Conservation (phyloP, 2,113 vertebrate genomes). For the Pedetes capensis region DNA sequence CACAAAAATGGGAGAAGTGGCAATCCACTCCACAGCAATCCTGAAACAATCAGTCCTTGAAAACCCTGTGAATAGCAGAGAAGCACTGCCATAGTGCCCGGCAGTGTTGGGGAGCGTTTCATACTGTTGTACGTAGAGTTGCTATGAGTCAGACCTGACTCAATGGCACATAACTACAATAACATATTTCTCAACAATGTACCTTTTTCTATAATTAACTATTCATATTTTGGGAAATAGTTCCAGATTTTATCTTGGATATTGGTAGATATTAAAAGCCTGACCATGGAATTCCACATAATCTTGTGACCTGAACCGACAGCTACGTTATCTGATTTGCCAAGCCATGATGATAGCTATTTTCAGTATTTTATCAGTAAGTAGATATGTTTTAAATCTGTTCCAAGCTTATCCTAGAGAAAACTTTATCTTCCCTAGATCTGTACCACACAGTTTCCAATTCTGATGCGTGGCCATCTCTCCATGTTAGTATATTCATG, state of each 20-base stretch:
- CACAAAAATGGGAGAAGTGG: too few species aligned
- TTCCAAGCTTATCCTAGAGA: neutral
- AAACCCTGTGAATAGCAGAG: too few species aligned
- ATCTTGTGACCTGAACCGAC: neutral
- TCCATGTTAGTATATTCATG: too few species aligned
- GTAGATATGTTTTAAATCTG: neutral
- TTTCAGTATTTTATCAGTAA: neutral
- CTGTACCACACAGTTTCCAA: neutral
- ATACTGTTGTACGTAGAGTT: too few species aligned
- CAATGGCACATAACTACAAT: too few species aligned
- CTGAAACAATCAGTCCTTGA: too few species aligned
- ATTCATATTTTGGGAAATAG: neutral
- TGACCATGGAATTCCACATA: neutral
- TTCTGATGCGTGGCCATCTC: neutral
- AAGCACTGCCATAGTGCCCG: too few species aligned
- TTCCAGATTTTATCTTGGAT: neutral
- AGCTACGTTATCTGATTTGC: neutral
- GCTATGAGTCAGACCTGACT: too few species aligned
- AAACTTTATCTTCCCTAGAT: neutral
- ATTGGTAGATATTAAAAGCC: neutral
- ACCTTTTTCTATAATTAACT: neutral
- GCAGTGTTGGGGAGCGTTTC: too few species aligned
- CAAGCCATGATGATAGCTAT: neutral
- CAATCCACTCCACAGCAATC: too few species aligned
- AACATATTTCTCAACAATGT: neutral